A percentile compares a stretch with the other conserved stretches of the same genome.
Conservation (phyloP, 1,140 invertebrate species). For the Stenopsyche tienmushanensis region DNA sequence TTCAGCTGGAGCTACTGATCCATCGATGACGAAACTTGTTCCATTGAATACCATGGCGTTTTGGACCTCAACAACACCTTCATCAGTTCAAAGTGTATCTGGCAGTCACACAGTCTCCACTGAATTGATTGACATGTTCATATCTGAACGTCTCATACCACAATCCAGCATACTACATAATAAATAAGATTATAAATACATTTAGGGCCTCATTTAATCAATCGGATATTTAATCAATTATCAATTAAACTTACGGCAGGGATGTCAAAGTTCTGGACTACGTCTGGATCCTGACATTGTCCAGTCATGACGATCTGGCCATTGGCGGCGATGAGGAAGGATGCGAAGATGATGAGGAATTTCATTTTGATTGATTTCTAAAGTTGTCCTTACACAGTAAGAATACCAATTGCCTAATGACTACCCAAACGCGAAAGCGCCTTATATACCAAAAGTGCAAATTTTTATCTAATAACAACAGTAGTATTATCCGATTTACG, state of each 20-base stretch:
- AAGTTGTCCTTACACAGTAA: no score
- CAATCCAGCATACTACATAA: no score
- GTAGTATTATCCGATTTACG: no score
- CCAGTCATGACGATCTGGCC: background rate
- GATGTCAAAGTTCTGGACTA: conserved; percentile 10
- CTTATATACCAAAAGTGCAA: no score
- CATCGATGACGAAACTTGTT: conserved; percentile 35
- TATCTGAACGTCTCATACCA: conserved; percentile 7
- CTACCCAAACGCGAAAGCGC: no score
- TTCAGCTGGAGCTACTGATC: conserved; percentile 40
- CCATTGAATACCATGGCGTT: background rate
- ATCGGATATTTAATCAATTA: no score
- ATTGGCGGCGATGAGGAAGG: background rate
- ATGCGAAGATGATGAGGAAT: background rate
- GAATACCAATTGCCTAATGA: no score
- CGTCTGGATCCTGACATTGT: background rate
- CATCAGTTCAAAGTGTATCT: background rate
- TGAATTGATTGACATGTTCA: conserved; percentile 4
- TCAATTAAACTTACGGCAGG: no score
- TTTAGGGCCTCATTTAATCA: no score
- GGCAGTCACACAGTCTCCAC: background rate
- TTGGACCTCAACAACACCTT: background rate
- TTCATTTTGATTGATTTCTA: background rate
- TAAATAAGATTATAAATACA: background rate
- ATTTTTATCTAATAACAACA: no score